Evolutionary conservation across 2,797 vertebrate species (phyloP).

Genomic region (Cirrhinus molitorella): DNA sequence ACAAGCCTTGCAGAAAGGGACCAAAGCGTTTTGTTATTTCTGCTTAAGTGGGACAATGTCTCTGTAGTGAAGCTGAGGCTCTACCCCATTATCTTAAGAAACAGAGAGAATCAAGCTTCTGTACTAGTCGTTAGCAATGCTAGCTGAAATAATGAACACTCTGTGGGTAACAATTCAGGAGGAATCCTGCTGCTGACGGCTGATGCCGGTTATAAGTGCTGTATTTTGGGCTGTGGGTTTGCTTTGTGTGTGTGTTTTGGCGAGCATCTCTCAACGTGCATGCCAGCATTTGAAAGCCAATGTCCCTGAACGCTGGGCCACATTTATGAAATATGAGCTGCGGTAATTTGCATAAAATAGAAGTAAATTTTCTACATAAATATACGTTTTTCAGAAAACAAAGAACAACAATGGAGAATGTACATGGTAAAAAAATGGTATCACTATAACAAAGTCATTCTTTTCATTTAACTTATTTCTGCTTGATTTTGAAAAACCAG

Average conservation of each 20-base stretch:
- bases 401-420: not conserved
- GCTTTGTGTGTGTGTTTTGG: slow-evolving; percentile 28
- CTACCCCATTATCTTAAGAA: slow-evolving; percentile 31
- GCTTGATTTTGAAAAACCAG: no score
- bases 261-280: not conserved
- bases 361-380: not conserved
- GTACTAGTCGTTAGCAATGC: slow-evolving; percentile 44
- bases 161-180: slow-evolving; percentile 58
- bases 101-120: slow-evolving; percentile 26
- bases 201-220: slow-evolving; percentile 6
- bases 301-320: slow-evolving; percentile 25
- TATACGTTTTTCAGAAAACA: not conserved
- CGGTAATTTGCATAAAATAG: not conserved
- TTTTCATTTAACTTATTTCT: not conserved
- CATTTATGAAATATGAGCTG: slow-evolving; percentile 18
- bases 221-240: slow-evolving; percentile 10
- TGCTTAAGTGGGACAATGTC: slow-evolving; percentile 34
- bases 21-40: slow-evolving; percentile 3
- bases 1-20: slow-evolving; percentile 25
- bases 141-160: slow-evolving; percentile 65
- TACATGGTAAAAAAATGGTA: not conserved
- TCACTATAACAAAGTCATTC: not conserved
- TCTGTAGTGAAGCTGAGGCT: slow-evolving; percentile 10
- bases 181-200: slow-evolving; percentile 41
- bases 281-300: not conserved